Percentiles rank a stretch among this genome's conserved stretches.
These are phyloP conservation scores for Timema podura DNA, from an alignment of 2,888 invertebrate genomes.

Conservation along the genomic window DNA sequence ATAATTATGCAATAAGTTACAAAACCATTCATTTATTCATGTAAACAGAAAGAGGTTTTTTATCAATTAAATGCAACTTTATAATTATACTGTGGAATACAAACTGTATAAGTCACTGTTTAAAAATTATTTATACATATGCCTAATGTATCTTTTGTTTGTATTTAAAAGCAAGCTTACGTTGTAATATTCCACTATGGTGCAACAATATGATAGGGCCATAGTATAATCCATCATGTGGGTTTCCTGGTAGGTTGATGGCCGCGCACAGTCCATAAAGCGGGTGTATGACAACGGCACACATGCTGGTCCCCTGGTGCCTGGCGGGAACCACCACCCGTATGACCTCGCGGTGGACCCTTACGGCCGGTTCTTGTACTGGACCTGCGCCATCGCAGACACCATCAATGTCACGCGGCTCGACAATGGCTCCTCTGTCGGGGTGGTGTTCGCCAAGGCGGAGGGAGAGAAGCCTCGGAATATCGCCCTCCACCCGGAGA, in stretches of 20 bases:
- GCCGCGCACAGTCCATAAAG: conserved; percentile 68
- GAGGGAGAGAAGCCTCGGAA: conserved; percentile 77
- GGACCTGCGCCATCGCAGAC: conserved; percentile 80
- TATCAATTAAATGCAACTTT: too few relatives aligned
- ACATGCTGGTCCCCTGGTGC: conserved; percentile 53
- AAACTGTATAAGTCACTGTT: too few relatives aligned
- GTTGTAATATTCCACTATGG: too few relatives aligned
- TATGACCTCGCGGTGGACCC: conserved; percentile 85
- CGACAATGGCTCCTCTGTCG: conserved; percentile 58
- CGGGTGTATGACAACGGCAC: conserved; percentile 64
- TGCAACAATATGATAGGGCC: too few relatives aligned
- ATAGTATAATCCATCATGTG: too few relatives aligned
- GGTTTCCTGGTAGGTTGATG: conserved; percentile 50
- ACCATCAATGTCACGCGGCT: conserved; percentile 85
- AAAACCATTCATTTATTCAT: too few relatives aligned
- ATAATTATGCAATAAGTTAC: too few relatives aligned
- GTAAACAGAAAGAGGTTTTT: too few relatives aligned
- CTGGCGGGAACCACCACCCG: conserved; percentile 55
- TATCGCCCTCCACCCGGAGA: conserved; percentile 78
- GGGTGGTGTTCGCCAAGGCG: conserved; percentile 63
- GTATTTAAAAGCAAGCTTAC: too few relatives aligned
- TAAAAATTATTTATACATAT: too few relatives aligned
- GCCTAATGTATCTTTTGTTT: too few relatives aligned
- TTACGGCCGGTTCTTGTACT: conserved; percentile 77
- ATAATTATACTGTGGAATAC: too few relatives aligned